Base-by-base conservation (phyloP, 2,888 invertebrate genomes). In the Drosophila ustulata region DNA sequence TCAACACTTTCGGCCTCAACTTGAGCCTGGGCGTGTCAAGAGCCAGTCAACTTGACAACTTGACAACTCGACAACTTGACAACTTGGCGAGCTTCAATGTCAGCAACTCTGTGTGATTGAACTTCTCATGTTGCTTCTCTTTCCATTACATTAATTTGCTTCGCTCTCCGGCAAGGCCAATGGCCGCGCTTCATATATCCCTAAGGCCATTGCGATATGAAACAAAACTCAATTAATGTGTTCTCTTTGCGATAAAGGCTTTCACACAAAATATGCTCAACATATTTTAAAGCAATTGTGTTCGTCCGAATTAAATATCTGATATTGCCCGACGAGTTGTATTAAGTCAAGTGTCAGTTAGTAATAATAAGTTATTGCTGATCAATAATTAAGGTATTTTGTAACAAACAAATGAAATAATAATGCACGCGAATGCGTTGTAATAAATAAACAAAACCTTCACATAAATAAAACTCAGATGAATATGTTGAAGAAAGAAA, bases 91-190 rank as follows among this genome's bases (percentile, higher is more conserved):
- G 45, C 18, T 39, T 34, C 45, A 67, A 46, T 51, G 67, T 68
- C 58, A 49, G 30, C 9, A 28, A n/a, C 34, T 37, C 1, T 57
- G 47, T 58, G 39, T 58, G 58, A 49, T 28, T 58, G 58, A 58
- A 41, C 49, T 58, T 51, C 59, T 61, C 59, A 45, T 61, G 43
- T 61, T 61, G 30, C 50, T n/a, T 34, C 34, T 32, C 32, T 32
- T 57, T 57, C 57, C 47, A 59, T 59, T 50, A 41, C 46, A 59
- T 59, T 50, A 41, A 50, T 59, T 50, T 59, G 58, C 39, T 28
- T 4, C 4, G 8, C 58, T 49, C 13, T 58, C 13, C 4, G n/a
- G 25, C 9, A 13, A 32, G 55, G 34, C 9, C 56, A 56, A 46
- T 46, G 56, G 9, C 46, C 56, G 25, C 5, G 45, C 3, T 8